Evolutionary conservation across 2,113 vertebrate genomes (phyloP).

Genomic region (Podilymbus podiceps): DNA sequence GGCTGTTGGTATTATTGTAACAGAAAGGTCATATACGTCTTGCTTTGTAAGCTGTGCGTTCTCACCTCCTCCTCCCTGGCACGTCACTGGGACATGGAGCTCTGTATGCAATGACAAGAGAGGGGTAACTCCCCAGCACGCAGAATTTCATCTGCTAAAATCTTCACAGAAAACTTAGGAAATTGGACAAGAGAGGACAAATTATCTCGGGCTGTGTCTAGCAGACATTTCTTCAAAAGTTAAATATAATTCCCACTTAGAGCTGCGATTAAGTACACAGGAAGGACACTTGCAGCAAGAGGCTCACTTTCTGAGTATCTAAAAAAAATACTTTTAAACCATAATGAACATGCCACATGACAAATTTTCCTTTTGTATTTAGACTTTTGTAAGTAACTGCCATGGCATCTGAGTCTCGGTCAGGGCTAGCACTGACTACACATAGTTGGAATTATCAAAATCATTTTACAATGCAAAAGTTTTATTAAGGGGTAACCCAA

Average conservation of each 20-base stretch:
- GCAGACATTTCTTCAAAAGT: neutral
- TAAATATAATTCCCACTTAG: neutral
- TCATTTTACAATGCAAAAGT: neutral
- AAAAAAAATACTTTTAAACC: neutral
- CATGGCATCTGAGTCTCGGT: accelerated
- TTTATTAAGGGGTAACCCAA: neutral
- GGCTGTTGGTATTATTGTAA: neutral
- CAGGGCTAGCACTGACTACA: neutral
- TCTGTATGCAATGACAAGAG: neutral
- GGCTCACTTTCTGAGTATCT: neutral
- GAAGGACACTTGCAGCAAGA: neutral
- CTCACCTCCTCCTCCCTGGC: neutral
- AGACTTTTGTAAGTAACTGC: neutral
- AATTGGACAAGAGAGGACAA: neutral
- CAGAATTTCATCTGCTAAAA: no score
- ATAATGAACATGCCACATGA: neutral
- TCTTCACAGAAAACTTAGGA: neutral
- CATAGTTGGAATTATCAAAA: neutral
- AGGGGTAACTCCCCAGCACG: neutral
- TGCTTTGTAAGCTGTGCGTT: no score
- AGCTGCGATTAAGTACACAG: neutral
- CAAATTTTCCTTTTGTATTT: neutral
- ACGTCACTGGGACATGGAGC: accelerated
- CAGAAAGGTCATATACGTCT: no score
- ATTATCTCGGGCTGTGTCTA: no score